Evolutionary conservation across 2,797 vertebrate genomes (phyloP).

Genomic region (Cichlasoma orientale): DNA sequence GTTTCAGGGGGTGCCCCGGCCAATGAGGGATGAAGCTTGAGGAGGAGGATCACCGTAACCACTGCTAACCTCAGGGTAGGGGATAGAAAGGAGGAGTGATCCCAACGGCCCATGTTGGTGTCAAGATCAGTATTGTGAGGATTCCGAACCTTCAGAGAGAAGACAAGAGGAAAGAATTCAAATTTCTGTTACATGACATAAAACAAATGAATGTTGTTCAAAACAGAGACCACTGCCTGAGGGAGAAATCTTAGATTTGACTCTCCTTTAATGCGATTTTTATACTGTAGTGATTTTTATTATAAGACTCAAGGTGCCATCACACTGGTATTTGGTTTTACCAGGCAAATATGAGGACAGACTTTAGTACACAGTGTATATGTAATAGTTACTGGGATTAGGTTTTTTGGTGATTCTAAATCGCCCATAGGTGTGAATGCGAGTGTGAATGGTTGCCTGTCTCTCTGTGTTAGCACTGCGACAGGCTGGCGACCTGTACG

Average conservation of each 20-base stretch:
- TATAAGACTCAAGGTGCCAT: background rate
- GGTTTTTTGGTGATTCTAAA: too few relatives aligned
- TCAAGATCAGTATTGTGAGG: slow-evolving; percentile 21
- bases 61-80: slow-evolving; percentile 80
- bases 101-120: slow-evolving; percentile 81
- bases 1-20: slow-evolving; percentile 73
- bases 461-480: too few relatives aligned
- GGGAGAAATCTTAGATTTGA: background rate
- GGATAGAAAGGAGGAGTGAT: slow-evolving; percentile 66
- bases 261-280: background rate
- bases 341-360: too few relatives aligned
- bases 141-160: slow-evolving; percentile 53
- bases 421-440: too few relatives aligned
- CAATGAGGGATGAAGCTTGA: slow-evolving; percentile 72
- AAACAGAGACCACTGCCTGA: background rate
- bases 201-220: background rate
- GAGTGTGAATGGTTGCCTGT: too few relatives aligned
- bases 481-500: too few relatives aligned
- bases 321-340: too few relatives aligned
- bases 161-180: slow-evolving; percentile 5
- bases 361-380: too few relatives aligned
- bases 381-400: too few relatives aligned
- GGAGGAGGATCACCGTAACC: slow-evolving; percentile 79
- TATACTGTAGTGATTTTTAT: background rate
- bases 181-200: background rate